A percentile compares a stretch with the other conserved stretches of the same genome.
Evolutionary conservation across 2,888 invertebrate species (phyloP).

Genomic region (Andrena flavipes): DNA sequence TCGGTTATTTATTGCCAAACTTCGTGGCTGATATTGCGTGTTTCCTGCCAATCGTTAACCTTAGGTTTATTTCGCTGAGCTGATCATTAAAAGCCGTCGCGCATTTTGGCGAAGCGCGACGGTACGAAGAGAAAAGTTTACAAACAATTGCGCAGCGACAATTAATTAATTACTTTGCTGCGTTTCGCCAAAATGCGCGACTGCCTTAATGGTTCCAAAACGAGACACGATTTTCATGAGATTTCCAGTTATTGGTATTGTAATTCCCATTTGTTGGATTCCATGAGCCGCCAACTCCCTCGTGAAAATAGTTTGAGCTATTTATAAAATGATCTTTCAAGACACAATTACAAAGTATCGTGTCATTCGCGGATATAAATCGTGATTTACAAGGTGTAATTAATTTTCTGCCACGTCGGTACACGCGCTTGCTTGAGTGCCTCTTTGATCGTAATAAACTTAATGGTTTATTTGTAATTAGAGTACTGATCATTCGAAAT

Average conservation of each 20-base stretch:
- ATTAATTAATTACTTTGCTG: too few species aligned
- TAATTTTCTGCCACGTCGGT: conserved; percentile 42
- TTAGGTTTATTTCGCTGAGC: too few species aligned
- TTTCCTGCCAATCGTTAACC: too few species aligned
- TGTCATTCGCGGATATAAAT: conserved; percentile 29
- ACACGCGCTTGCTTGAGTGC: conserved; percentile 35
- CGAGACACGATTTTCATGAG: neutral
- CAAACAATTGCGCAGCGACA: too few species aligned
- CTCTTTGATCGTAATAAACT: conserved; percentile 50
- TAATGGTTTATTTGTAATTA: conserved; percentile 50
- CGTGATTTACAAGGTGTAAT: conserved; percentile 45
- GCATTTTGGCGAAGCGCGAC: too few species aligned
- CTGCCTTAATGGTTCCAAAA: too few species aligned
- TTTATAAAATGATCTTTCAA: neutral
- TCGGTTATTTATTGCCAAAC: too few species aligned
- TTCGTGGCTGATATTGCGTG: too few species aligned
- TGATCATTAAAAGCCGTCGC: too few species aligned
- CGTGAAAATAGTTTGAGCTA: neutral
- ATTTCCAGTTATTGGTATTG: neutral
- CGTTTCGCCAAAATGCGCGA: too few species aligned
- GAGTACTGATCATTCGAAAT: conserved; percentile 21
- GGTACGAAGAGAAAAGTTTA: too few species aligned
- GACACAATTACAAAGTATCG: conserved; percentile 3
- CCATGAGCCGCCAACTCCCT: neutral
- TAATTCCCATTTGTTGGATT: neutral